Evolutionary conservation across 2,113 vertebrate genomes (phyloP).

Genomic region (Dinomys branickii): DNA sequence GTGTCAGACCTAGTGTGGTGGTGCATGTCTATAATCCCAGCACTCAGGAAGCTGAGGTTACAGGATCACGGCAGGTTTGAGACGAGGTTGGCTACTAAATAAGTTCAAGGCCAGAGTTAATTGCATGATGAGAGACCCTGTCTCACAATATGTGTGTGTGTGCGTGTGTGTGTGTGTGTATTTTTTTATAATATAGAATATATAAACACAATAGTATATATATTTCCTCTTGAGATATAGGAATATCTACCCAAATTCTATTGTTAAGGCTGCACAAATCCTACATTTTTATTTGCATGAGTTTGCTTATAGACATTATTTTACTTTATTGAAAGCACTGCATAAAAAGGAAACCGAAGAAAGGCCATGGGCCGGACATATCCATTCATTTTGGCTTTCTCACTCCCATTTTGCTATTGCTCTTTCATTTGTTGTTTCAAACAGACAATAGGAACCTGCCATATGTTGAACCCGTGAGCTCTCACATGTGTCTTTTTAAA

Average conservation of each 20-base stretch:
- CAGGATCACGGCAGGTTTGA: not conserved
- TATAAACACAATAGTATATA: no score
- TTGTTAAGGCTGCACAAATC: not conserved
- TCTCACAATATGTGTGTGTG: no score
- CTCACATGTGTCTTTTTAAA: not conserved
- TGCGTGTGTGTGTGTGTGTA: no score
- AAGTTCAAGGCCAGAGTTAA: not conserved
- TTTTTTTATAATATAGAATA: no score
- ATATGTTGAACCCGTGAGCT: slow-evolving; percentile 33
- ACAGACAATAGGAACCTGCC: not conserved
- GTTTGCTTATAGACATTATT: slow-evolving; percentile 4
- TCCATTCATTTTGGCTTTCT: not conserved
- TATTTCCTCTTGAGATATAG: not conserved
- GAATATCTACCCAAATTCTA: slow-evolving; percentile 21
- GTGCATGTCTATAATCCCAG: not conserved
- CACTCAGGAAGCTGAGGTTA: not conserved
- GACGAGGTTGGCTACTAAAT: not conserved
- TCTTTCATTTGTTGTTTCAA: slow-evolving; percentile 59
- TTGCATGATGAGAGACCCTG: not conserved
- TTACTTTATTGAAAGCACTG: slow-evolving; percentile 69
- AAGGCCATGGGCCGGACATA: not conserved
- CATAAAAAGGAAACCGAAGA: not conserved
- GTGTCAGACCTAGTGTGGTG: not conserved
- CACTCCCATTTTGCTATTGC: not conserved
- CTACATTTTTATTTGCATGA: slow-evolving; percentile 28